These are phyloP conservation scores for Crocallis elinguaria DNA, from an alignment of 2,888 invertebrate species.

Conservation along the genomic window DNA sequence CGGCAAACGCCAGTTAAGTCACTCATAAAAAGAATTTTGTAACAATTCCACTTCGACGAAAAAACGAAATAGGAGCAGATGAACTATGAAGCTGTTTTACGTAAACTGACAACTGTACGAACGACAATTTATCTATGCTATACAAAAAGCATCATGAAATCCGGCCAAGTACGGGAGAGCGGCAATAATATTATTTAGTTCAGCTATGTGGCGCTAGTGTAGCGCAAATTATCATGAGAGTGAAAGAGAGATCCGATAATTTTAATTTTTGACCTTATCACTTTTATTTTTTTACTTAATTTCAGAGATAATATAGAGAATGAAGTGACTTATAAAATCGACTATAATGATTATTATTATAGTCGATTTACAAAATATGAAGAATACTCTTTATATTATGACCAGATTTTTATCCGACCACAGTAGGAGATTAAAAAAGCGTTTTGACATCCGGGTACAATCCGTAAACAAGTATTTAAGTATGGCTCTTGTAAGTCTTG, in stretches of 20 bases:
- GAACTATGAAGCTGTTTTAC: slow-evolving; percentile 49
- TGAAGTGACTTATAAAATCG: slow-evolving; percentile 4
- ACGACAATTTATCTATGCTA: too few species aligned
- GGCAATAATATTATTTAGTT: slow-evolving; percentile 7
- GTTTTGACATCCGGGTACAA: too few species aligned
- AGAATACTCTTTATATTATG: too few species aligned
- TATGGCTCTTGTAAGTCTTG: too few species aligned
- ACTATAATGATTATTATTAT: too few species aligned
- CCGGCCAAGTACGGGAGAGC: slow-evolving; percentile 33
- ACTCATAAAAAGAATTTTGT: slow-evolving; percentile 73
- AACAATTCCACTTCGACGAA: slow-evolving; percentile 59
- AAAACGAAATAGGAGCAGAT: slow-evolving; percentile 70
- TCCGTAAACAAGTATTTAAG: too few species aligned
- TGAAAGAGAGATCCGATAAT: slow-evolving; percentile 52
- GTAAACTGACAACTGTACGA: slow-evolving; percentile 57
- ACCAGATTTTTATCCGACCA: too few species aligned
- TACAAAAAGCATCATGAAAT: slow-evolving; percentile 69
- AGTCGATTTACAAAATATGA: too few species aligned
- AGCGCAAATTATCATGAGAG: slow-evolving; percentile 12
- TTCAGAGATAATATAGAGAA: slow-evolving; percentile 52
- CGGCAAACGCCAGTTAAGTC: slow-evolving; percentile 62
- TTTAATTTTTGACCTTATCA: slow-evolving; percentile 12
- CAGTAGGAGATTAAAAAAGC: too few species aligned
- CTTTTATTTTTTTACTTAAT: slow-evolving; percentile 34
- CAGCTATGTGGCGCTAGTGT: slow-evolving; percentile 42